These are phyloP conservation scores for Apamea sordens DNA, from an alignment of 2,888 invertebrate species.

Conservation along the genomic window DNA sequence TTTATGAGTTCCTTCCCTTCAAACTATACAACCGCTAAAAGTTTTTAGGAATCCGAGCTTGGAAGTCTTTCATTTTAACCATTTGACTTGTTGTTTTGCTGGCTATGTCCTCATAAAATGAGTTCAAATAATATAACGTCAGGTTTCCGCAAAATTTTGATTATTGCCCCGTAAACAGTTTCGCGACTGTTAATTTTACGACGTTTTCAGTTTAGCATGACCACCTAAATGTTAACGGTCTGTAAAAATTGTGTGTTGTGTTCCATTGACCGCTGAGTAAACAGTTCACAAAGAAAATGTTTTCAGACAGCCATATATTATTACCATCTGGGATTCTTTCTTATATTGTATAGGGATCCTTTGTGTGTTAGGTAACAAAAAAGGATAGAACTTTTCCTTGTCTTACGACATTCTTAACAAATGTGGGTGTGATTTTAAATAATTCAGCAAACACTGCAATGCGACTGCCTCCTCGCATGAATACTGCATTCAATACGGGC, in stretches of 20 bases:
- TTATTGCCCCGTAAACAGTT: constrained; percentile 61
- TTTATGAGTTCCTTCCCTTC: background rate
- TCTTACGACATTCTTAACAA: background rate
- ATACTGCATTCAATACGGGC: constrained; percentile 60
- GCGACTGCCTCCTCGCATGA: constrained; percentile 45
- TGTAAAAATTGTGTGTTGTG: constrained; percentile 32
- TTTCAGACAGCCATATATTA: constrained; percentile 1
- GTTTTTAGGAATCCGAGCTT: background rate
- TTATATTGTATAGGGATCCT: background rate
- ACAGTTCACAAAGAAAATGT: constrained; percentile 5
- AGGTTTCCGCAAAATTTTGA: constrained; percentile 45
- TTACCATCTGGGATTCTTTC: background rate
- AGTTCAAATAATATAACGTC: constrained; percentile 46
- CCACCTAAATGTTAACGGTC: constrained; percentile 47
- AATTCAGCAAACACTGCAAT: constrained; percentile 55
- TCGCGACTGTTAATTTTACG: constrained; percentile 57
- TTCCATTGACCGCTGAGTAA: constrained; percentile 23
- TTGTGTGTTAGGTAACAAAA: background rate
- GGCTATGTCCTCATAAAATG: constrained; percentile 16
- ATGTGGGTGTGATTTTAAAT: constrained; percentile 43
- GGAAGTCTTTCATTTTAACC: constrained; percentile 25
- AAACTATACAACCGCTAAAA: constrained; percentile 16
- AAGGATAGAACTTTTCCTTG: constrained; percentile 7
- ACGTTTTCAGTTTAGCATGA: constrained; percentile 47
- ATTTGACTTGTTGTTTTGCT: background rate